phyloP scores from a whole-genome alignment of 1,140 invertebrate genomes.

The Drosophila ficusphila region DNA sequence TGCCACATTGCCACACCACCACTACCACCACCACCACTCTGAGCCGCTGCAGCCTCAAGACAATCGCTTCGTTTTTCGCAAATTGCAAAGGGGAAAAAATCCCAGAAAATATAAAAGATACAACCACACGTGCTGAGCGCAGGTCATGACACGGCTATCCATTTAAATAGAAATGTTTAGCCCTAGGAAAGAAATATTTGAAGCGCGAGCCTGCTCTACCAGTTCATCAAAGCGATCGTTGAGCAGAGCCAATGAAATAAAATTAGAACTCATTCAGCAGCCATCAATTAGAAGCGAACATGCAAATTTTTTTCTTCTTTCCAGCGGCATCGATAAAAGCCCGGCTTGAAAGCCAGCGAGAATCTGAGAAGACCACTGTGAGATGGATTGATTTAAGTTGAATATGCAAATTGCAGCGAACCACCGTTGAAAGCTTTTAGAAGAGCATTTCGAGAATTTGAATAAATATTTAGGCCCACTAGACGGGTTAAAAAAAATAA shows the following conservation, averaged over 20 bases:
- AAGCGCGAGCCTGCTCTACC: constrained; percentile 20
- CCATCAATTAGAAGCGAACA: constrained; percentile 69
- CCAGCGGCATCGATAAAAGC: constrained; percentile 60
- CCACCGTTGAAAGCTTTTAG: constrained; percentile 41
- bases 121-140: constrained; percentile 53
- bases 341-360: constrained; percentile 21
- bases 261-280: constrained; percentile 73
- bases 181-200: constrained; percentile 7
- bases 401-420: constrained; percentile 46
- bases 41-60: constrained; percentile 33
- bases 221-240: constrained; percentile 56
- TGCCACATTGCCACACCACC: no score
- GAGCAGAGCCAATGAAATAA: constrained; percentile 49
- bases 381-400: constrained; percentile 42
- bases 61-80: constrained; percentile 40
- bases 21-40: no score
- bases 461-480: constrained; percentile 36
- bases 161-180: constrained; percentile 6
- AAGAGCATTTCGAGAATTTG: constrained; percentile 23
- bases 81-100: constrained; percentile 27
- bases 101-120: constrained; percentile 19
- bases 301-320: constrained; percentile 55
- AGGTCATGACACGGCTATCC: constrained; percentile 34
- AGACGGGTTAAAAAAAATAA: constrained; percentile 17
- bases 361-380: constrained; percentile 15